Percentiles rank a stretch among this genome's conserved stretches.
phyloP scores from a whole-genome alignment of 1,140 invertebrate genomes.

The Scaptomyza montana region DNA sequence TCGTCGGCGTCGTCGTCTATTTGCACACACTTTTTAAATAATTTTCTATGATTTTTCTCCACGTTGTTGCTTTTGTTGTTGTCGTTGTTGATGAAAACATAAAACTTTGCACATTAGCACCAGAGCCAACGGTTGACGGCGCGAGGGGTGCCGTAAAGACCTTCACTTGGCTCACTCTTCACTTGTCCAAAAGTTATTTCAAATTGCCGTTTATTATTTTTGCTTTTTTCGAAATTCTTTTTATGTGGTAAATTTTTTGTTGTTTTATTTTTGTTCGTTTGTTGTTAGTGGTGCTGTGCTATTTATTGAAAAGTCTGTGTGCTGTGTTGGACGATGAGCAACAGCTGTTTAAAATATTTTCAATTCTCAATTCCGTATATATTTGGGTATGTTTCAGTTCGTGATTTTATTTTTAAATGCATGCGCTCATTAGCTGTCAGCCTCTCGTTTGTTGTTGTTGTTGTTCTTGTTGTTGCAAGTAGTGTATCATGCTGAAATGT shows the following conservation, averaged over 20 bases:
- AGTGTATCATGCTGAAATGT: slow-evolving; percentile 49
- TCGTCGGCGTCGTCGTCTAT: slow-evolving; percentile 54
- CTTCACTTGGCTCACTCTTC: slow-evolving; percentile 44
- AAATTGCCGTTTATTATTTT: slow-evolving; percentile 44
- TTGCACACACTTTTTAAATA: slow-evolving; percentile 80
- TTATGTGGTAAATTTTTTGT: slow-evolving; percentile 22
- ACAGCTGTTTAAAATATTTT: slow-evolving; percentile 81
- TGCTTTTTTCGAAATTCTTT: slow-evolving; percentile 29
- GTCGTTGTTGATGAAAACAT: slow-evolving; percentile 70
- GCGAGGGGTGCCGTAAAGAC: slow-evolving; percentile 15
- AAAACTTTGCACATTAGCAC: slow-evolving; percentile 81
- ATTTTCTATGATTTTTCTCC: slow-evolving; percentile 63
- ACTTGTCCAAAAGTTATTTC: slow-evolving; percentile 78
- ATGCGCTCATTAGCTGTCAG: slow-evolving; percentile 72
- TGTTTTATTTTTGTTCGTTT: slow-evolving; percentile 51
- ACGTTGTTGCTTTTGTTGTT: slow-evolving; percentile 29
- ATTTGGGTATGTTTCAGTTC: slow-evolving; percentile 70
- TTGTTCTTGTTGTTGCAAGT: slow-evolving; percentile 16
- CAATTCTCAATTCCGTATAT: slow-evolving; percentile 67
- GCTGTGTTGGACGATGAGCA: slow-evolving; percentile 68
- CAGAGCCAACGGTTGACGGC: slow-evolving; percentile 15
- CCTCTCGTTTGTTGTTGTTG: slow-evolving; percentile 24
- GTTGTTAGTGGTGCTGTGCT: slow-evolving; percentile 36
- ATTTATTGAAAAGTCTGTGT: slow-evolving; percentile 59
- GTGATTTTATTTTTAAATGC: slow-evolving; percentile 75